Conservation (phyloP, 2,888 invertebrate genomes). For the Masnerella sp. region DNA sequence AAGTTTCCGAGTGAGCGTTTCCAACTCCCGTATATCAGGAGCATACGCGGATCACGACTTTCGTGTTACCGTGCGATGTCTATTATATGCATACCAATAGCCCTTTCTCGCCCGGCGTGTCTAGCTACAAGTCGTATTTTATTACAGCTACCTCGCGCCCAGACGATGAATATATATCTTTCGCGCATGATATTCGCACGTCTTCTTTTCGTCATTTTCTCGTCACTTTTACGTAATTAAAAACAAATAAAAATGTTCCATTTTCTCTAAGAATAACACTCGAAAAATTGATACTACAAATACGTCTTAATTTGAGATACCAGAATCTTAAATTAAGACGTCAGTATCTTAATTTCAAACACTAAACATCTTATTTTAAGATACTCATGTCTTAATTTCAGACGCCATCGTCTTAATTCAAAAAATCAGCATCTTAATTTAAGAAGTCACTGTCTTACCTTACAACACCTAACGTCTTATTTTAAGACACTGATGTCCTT, state of each 20-base stretch:
- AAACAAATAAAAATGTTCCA: no score
- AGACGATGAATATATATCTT: slow-evolving; percentile 48
- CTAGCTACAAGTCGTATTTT: slow-evolving; percentile 54
- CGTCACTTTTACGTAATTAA: not conserved
- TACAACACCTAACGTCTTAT: no score
- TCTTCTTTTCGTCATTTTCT: not conserved
- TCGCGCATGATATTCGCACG: slow-evolving; percentile 11
- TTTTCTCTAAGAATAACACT: not conserved
- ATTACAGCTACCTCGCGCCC: slow-evolving; percentile 44
- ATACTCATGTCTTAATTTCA: no score
- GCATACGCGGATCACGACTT: slow-evolving; percentile 72
- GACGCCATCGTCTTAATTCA: no score
- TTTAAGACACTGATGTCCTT: no score
- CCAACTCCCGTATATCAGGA: slow-evolving; percentile 67
- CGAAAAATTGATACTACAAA: not conserved
- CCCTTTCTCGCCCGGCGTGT: slow-evolving; percentile 50
- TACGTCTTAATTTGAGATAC: no score
- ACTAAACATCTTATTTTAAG: no score
- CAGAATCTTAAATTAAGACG: no score
- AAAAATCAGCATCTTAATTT: no score
- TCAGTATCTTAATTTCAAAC: no score
- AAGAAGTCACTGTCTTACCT: no score
- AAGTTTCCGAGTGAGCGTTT: slow-evolving; percentile 58
- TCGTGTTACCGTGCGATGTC: slow-evolving; percentile 68
- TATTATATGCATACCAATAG: slow-evolving; percentile 64